These are phyloP conservation scores for Trissolcus brochymenae DNA, from an alignment of 2,888 invertebrate genomes.

Conservation along the genomic window DNA sequence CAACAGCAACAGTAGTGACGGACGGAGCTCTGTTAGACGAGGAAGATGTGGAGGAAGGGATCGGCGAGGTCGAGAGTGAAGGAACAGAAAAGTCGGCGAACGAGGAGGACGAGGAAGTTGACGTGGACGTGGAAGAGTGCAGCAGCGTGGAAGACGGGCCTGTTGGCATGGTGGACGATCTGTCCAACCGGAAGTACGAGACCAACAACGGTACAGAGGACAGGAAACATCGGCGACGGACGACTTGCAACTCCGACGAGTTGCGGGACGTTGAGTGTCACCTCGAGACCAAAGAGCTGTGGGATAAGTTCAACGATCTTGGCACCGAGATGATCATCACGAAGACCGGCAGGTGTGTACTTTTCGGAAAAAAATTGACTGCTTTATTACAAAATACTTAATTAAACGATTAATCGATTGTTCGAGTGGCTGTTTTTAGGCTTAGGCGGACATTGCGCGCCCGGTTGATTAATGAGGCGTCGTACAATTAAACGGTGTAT, in stretches of 20 bases:
- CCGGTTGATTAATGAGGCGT: conserved; percentile 58
- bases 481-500: conserved; percentile 60
- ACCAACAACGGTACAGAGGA: conserved; percentile 55
- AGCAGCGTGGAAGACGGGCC: conserved; percentile 78
- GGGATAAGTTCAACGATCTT: conserved; percentile 88
- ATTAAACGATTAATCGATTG: not conserved
- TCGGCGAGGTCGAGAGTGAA: conserved; percentile 78
- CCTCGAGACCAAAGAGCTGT: conserved; percentile 88
- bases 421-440: not conserved
- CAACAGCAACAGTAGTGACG: conserved; percentile 76
- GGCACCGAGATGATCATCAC: conserved; percentile 91
- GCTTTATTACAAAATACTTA: not conserved
- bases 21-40: conserved; percentile 76
- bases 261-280: conserved; percentile 83
- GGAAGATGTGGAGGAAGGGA: conserved; percentile 78
- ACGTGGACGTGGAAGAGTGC: conserved; percentile 81
- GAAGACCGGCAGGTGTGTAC: conserved; percentile 87
- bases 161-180: conserved; percentile 64
- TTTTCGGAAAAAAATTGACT: not conserved
- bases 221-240: conserved; percentile 73
- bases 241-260: conserved; percentile 82
- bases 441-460: conserved; percentile 7
- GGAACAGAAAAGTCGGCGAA: conserved; percentile 71
- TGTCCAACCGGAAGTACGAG: conserved; percentile 60
- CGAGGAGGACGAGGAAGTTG: conserved; percentile 77